Evolutionary conservation across 2,888 invertebrate species (phyloP), one percentile per base, ranked within the genome.

Genomic region (Parochlus steinenii): DNA sequence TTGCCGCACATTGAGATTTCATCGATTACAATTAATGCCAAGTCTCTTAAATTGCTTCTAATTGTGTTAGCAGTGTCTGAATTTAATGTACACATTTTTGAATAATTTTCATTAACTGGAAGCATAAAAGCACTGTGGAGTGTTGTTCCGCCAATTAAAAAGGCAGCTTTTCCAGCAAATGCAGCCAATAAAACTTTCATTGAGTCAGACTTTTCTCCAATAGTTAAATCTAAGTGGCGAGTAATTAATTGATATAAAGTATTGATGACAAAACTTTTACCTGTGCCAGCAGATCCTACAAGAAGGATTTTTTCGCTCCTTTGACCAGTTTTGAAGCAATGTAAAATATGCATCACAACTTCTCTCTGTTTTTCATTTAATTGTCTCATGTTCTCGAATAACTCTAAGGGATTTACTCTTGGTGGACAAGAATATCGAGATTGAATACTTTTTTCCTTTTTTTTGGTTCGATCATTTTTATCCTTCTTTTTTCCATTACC

Each of bases 1-100:
- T 42, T 33, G 3, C 48, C 47, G 6, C 52, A 45, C 49, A 53
- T 48, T 12, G 50, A 52, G 30, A 52, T 45, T 44, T 53, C 50
- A 43, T 54, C 52, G 28, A 54, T 50, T 11, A 55, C 47, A 32
- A 48, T 36, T 19, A 46, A 37, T 42, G 47, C 42, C 12, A 45
- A 25, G 33, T 45, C 19, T 20, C 33, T 37, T 20, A 46, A 38
- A 23, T 45, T 41, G 32, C 36, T 38, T 33, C 45, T 31, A 14
- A 46, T 42, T 14, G 37, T 41, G 40, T 44, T 45, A n/a, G 41
- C 29, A 5, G 12, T 10, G n/a, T 34, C 34, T 22, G 6, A n/a
- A 3, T 20, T 22, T 4, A 34, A n/a, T 7, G 6, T 8, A 6
- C n/a, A n/a, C n/a, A n/a, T n/a, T n/a, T n/a, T n/a, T n/a, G n/a